Base-by-base conservation (phyloP, 2,113 vertebrate species). In the Tylochromis polylepis region DNA sequence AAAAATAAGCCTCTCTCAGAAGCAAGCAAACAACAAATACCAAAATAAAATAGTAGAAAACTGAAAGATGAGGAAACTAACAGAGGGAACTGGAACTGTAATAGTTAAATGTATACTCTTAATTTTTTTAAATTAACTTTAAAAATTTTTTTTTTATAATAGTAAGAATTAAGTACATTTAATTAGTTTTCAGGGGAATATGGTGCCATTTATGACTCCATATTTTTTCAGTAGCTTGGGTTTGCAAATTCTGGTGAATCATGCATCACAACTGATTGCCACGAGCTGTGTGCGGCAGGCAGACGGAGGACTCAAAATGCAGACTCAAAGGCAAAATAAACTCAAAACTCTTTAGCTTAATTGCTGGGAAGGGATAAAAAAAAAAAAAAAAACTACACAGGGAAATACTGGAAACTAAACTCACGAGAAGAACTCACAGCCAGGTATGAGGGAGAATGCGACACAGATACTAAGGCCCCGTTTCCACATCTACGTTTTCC, bases 1-100 rank as follows among this genome's bases (percentile, higher is more conserved):
- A 41, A 24, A 70, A 46, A 43, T 46, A 12, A 27, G 8, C 14
- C 38, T 27, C 9, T 18, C 0, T 11, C 0, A 27, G 38, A 12
- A 43, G 24, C 38, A 70, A 67, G n/a, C 59, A 36, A 62, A 36
- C 59, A 67, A 41, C 36, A 67, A 22, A 14, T 22, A 5, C 11
- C 34, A 67, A 67, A 67, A 67, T 67, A 41, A n/a, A 36, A 36
- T 18, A 10, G 36, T 4, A 36, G 60, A 36, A n/a, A 62, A 62
- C 10, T 62, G 60, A 38, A 67, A 67, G 36, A 43, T 16, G 36
- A 43, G 4, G 38, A 43, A 72, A 43, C 38, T 22, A 43, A 22
- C 36, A 43, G 65, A 70, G n/a, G 24, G 36, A 24, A 24, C n/a
- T 70, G 62, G 3, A 41, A 41, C 38, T 41, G 9, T 16, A 70